A percentile compares a stretch with the other conserved stretches of the same genome.
Conservation (phyloP, 2,797 vertebrate species). For the Tapirus indicus region DNA sequence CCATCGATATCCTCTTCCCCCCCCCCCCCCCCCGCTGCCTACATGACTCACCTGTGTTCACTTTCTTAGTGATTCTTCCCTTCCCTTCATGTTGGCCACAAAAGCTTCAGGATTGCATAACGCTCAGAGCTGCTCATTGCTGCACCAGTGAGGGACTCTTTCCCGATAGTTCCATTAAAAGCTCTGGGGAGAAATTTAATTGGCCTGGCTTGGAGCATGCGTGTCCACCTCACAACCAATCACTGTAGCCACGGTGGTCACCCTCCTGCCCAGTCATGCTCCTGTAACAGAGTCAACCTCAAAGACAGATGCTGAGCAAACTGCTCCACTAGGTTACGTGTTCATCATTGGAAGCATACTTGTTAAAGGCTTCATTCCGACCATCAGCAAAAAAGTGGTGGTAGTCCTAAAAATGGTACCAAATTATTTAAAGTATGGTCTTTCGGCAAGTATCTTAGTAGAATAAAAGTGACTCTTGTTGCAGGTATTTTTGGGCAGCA, state of each 20-base stretch:
- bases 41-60: not conserved
- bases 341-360: fast-evolving
- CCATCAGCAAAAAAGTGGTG: no score
- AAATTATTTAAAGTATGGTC: not conserved
- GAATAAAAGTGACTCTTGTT: not conserved
- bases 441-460: not conserved
- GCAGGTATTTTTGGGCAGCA: not conserved
- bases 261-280: not conserved
- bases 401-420: not conserved
- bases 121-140: not conserved
- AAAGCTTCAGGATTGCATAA: not conserved
- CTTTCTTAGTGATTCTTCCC: not conserved
- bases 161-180: not conserved
- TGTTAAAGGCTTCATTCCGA: not conserved
- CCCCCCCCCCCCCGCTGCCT: not conserved
- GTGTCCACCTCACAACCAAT: not conserved
- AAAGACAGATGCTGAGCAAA: not conserved
- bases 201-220: not conserved
- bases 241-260: fast-evolving
- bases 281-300: fast-evolving
- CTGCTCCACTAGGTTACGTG: no score
- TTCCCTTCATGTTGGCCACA: not conserved
- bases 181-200: not conserved
- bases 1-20: not conserved
- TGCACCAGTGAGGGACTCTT: not conserved